A percentile compares a stretch with the other conserved stretches of the same genome.
phyloP scores from a whole-genome alignment of 2,888 invertebrate species.

The Maniola hyperantus region DNA sequence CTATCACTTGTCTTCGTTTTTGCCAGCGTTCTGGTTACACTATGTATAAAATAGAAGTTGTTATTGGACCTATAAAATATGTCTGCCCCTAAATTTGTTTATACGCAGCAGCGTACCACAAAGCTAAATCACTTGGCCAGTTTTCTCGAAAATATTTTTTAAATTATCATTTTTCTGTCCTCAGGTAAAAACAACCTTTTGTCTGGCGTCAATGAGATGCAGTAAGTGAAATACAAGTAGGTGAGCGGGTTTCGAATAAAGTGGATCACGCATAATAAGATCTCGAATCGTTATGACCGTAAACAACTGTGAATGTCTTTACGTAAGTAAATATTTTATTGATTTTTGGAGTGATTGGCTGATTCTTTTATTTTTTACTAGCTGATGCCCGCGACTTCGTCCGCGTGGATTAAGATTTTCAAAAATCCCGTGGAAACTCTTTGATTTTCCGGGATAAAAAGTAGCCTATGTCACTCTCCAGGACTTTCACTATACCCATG shows the following conservation, averaged over 20 bases:
- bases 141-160: neutral
- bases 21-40: too few relatives aligned
- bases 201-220: constrained; percentile 19
- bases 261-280: constrained; percentile 26
- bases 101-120: too few relatives aligned
- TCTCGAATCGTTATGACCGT: constrained; percentile 21
- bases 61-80: too few relatives aligned
- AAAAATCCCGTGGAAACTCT: too few relatives aligned
- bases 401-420: too few relatives aligned
- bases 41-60: too few relatives aligned
- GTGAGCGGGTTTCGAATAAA: constrained; percentile 32
- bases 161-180: constrained; percentile 38
- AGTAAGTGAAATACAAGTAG: constrained; percentile 34
- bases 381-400: too few relatives aligned
- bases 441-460: too few relatives aligned
- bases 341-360: constrained; percentile 18
- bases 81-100: too few relatives aligned
- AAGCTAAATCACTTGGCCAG: neutral
- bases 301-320: constrained; percentile 29
- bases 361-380: constrained; percentile 4
- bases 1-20: too few relatives aligned
- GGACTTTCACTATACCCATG: too few relatives aligned
- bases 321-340: constrained; percentile 14
- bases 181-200: constrained; percentile 42
- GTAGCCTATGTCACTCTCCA: too few relatives aligned